Conservation (phyloP, 2,113 vertebrate genomes). For the Ptyas mucosa region DNA sequence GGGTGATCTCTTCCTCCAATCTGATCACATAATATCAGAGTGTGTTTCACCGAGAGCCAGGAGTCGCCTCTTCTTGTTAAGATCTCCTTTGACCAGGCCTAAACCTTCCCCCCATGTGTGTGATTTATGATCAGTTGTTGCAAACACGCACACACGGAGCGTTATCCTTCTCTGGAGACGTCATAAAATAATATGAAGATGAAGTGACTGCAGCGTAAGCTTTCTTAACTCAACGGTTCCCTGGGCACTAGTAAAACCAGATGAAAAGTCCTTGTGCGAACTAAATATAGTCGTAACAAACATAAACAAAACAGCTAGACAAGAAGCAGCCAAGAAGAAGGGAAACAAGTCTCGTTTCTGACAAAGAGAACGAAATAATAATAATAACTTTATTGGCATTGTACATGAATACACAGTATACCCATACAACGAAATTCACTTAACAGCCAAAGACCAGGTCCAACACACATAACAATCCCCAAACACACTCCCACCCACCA, state of each 20-base stretch:
- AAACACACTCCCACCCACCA: too few species aligned
- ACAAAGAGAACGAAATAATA: neutral
- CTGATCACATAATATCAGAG: neutral
- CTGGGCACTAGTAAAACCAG: constrained; percentile 51
- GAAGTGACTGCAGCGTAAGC: constrained; percentile 36
- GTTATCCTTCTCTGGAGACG: constrained; percentile 60
- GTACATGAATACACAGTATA: too few species aligned
- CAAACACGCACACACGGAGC: neutral
- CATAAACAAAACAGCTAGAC: neutral
- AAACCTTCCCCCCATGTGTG: neutral
- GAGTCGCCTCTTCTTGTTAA: rapidly evolving
- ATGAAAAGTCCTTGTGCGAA: neutral
- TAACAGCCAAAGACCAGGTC: too few species aligned
- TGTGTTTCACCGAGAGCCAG: rapidly evolving
- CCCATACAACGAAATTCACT: too few species aligned
- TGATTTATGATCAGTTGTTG: constrained; percentile 48
- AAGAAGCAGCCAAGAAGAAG: neutral
- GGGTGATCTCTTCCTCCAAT: neutral
- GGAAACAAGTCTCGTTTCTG: neutral
- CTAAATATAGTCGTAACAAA: neutral
- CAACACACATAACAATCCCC: too few species aligned
- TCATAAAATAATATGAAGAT: constrained; percentile 58
- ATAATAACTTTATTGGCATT: too few species aligned
- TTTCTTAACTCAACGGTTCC: constrained; percentile 52
- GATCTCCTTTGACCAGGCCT: rapidly evolving